Base-by-base conservation (phyloP, 2,797 vertebrate genomes). In the Menidia menidia region DNA sequence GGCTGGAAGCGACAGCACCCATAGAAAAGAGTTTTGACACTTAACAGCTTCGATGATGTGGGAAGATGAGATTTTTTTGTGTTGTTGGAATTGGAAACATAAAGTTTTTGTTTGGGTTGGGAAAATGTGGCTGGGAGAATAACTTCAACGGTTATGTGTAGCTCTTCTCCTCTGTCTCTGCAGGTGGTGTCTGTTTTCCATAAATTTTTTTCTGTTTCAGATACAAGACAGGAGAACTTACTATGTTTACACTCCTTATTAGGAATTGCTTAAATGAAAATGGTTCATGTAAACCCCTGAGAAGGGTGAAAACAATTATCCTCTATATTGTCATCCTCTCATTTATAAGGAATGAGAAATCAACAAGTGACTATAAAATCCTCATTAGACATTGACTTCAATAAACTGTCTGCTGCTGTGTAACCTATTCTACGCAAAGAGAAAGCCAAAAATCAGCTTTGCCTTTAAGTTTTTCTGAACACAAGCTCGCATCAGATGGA, bases 1-100 rank as follows among this genome's bases (percentile, higher is more conserved):
- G 1, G 25, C 43, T 75, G 54, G 66, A 83, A 77, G 77, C n/a
- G 33, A 33, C 30, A 19, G 61, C 63, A 63, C 57, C 73, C 57
- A 19, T 8, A 30, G 59, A 62, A 47, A 71, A 68, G 72, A 68
- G 63, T 73, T 84, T 60, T 76, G 80, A 80, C 80, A 78, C 61
- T 48, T 78, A 75, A 51, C 76, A 43, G 76, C 39, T 9, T 64
- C 64, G 70, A 68, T 45, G 62, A 65, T 69, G 76, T 77, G 68
- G 71, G 66, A 39, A 69, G 61, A 51, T 67, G 70, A 73, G 51
- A 56, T 57, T 41, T 73, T 74, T 48, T 71, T 59, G 58, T 86
- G 73, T 77, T 63, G 31, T 63, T 31, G 31, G 35, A 77, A 81
- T 69, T 75, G 68, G 47, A 39, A 39, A 39, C 2, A 39, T 2